Percentiles rank a stretch among this genome's conserved stretches.
These are phyloP conservation scores for Cherax destructor DNA, from an alignment of 1,140 invertebrate species.

Conservation along the genomic window DNA sequence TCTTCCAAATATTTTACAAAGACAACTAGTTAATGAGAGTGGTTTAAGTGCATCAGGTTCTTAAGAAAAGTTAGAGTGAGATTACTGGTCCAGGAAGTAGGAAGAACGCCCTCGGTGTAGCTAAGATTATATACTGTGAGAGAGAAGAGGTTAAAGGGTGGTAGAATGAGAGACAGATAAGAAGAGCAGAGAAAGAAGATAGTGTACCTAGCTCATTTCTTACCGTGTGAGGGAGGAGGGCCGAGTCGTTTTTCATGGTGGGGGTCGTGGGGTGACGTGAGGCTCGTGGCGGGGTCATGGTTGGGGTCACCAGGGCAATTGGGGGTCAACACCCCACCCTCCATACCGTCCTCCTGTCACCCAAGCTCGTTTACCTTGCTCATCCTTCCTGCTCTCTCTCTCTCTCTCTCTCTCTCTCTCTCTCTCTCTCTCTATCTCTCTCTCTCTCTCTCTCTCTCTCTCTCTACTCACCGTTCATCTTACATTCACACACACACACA, in stretches of 20 bases:
- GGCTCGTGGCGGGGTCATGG: neutral
- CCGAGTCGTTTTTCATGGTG: conserved; percentile 9
- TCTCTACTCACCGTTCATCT: neutral
- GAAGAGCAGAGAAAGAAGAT: neutral
- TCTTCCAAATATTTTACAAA: too few species aligned
- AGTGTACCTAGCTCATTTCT: too few species aligned
- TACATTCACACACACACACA: neutral
- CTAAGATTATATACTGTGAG: too few species aligned
- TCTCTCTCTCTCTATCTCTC: neutral
- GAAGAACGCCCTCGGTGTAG: too few species aligned
- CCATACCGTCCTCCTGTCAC: neutral
- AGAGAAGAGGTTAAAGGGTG: neutral
- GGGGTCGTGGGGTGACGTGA: conserved; percentile 29
- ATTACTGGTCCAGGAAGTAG: too few species aligned
- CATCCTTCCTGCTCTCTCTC: neutral
- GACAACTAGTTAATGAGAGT: too few species aligned
- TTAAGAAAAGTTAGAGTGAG: too few species aligned
- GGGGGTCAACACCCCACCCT: neutral
- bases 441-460: conserved; percentile 9
- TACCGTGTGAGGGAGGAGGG: neutral
- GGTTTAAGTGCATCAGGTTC: too few species aligned
- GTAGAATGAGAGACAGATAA: neutral
- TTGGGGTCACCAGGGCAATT: conserved; percentile 23
- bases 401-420: neutral
- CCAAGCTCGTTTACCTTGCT: too few species aligned